Conservation (phyloP, 2,888 invertebrate species). For the Alcis repandata region DNA sequence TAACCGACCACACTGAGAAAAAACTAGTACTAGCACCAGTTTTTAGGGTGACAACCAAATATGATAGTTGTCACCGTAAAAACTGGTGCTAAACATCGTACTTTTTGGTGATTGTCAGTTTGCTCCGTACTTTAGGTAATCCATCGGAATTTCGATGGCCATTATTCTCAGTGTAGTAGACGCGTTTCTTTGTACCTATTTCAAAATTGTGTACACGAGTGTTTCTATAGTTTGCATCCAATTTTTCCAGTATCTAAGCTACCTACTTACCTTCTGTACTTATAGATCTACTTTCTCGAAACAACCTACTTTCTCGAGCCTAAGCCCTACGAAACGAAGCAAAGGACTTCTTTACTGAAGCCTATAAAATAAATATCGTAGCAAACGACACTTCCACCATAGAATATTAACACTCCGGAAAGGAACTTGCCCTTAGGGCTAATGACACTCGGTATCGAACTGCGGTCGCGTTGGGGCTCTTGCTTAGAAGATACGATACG, state of each 20-base stretch:
- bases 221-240: too few relatives aligned
- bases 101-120: too few relatives aligned
- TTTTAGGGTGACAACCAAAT: too few relatives aligned
- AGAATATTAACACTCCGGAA: constrained; percentile 45
- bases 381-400: constrained; percentile 45
- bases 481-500: constrained; percentile 11
- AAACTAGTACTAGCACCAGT: too few relatives aligned
- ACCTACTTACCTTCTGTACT: background rate
- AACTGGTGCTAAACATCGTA: too few relatives aligned
- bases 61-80: too few relatives aligned
- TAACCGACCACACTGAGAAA: too few relatives aligned
- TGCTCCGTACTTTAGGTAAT: too few relatives aligned
- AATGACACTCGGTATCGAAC: constrained; percentile 49
- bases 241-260: background rate
- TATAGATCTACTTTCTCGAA: background rate
- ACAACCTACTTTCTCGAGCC: background rate
- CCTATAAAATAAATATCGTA: constrained; percentile 45
- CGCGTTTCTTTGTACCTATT: too few relatives aligned
- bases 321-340: constrained; percentile 13
- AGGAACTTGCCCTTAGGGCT: constrained; percentile 46
- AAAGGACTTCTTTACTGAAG: constrained; percentile 16
- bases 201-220: too few relatives aligned
- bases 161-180: too few relatives aligned
- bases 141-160: too few relatives aligned
- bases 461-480: constrained; percentile 29